Evolutionary conservation across 2,888 invertebrate genomes (phyloP), one percentile per base, ranked within the genome.

Genomic region (Drosophila falleni): DNA sequence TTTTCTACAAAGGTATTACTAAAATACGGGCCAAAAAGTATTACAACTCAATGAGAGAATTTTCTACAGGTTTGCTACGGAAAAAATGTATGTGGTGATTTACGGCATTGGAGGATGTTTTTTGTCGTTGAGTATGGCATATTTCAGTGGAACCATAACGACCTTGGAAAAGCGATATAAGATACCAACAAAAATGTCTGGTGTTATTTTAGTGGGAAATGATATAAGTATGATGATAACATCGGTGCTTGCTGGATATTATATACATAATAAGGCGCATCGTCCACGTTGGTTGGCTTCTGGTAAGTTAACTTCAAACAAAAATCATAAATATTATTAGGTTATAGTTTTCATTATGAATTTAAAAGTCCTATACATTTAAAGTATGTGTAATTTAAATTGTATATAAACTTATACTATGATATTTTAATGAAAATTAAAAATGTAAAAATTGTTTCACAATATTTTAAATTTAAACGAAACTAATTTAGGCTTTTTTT

Each of bases 91-190:
- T 58, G 92, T 95, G 1, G 91, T 94, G 56, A 91, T 95, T 0
- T 95, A 95, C 80, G 95, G 95, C 13, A 89, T 95, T 6, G 93
- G 95, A 3, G 95, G 95, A 0, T 95, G 95, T 80, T 93, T 95
- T 54, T 94, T 95, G 84, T 93, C 95, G 6, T 95, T 95, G 78
- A 94, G 94, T 64, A 95, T 94, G 86, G 94, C 95, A 0, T 96
- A 96, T 87, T 95, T 95, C 84, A 95, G 95, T 80, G 95, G 95
- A 5, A 95, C 95, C 5, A 94, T 96, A 62, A 95, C 96, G 33
- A 96, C 96, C 1, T 91, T 96, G 78, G 96, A 96, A 89, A 96
- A 96, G 89, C 93, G 95, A 78, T 96, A 95, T 89, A 95, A 95
- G 89, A 95, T 96, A 83, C 95, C 95, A 5, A 95, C 95, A 46